phyloP scores from a whole-genome alignment of 2,888 invertebrate genomes.

The Pachliopta kotzebuea region DNA sequence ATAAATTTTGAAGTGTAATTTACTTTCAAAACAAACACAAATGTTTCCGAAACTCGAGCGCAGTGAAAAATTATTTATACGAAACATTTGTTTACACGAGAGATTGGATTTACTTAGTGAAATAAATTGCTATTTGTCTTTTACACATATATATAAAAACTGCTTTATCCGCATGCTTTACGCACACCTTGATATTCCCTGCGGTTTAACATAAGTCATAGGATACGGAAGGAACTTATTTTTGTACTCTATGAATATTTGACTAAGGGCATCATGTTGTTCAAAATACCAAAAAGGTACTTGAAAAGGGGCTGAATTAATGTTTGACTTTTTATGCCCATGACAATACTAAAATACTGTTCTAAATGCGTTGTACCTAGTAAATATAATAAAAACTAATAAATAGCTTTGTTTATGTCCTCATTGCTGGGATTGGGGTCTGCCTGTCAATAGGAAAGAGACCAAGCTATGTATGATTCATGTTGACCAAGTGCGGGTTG shows the following conservation, averaged over 20 bases:
- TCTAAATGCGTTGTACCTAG: too few species aligned
- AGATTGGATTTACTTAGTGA: conserved; percentile 25
- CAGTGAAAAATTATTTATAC: conserved; percentile 27
- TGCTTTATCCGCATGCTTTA: conserved; percentile 7
- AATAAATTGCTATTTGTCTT: conserved; percentile 24
- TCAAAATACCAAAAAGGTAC: too few species aligned
- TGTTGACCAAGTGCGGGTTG: too few species aligned
- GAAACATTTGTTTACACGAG: conserved; percentile 14
- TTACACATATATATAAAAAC: conserved; percentile 13
- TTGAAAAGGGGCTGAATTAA: too few species aligned
- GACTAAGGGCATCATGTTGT: too few species aligned
- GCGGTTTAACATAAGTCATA: background rate
- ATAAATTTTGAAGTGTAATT: conserved; percentile 23
- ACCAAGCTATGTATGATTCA: too few species aligned
- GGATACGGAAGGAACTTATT: background rate
- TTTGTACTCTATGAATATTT: background rate
- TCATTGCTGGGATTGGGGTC: too few species aligned
- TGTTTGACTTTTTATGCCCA: too few species aligned
- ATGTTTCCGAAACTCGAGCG: conserved; percentile 21
- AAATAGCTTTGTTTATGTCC: too few species aligned
- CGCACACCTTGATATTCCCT: background rate
- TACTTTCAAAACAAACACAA: conserved; percentile 25
- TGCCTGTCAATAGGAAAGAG: too few species aligned
- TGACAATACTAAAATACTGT: too few species aligned
- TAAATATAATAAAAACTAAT: too few species aligned